Evolutionary conservation across 2,113 vertebrate species (phyloP), one percentile per base, ranked within the genome.

Genomic region (Lutjanus erythropterus): DNA sequence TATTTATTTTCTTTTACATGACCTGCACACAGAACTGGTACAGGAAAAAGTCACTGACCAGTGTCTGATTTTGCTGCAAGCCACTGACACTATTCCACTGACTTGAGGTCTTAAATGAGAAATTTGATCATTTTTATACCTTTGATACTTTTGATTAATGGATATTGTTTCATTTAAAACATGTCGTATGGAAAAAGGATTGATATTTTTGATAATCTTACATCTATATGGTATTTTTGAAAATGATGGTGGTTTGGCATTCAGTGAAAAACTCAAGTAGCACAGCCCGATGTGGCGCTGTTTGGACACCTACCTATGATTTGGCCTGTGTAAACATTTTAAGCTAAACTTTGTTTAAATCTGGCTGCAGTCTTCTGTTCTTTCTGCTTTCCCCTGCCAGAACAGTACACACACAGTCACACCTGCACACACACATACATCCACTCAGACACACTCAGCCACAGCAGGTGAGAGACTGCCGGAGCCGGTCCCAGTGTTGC

Each of bases 391-490:
- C 71, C 56, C 58, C 37, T 47, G 62, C 56, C 77, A 78, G 78
- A 78, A 60, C 37, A 61, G 78, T 80, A 60, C 37, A 61, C 52
- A 52, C 59, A 75, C 76, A 50, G 19, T 29, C 74, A 49, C 87
- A 79, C 81, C 50, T 69, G 49, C 75, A 80, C 58, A 75, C 81
- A 80, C 71, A 83, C 75, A 75, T 46, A 59, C 47, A 72, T 27
- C 52, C 67, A 75, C 65, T 39, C 93, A 85, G 21, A 71, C 71
- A 75, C 83, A 67, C 94, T 81, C 88, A 75, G 87, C 60, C 89
- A 83, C 65, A 84, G 93, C 89, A 91, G 95, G 96, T 91, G 95
- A 92, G 91, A 97, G 96, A 96, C 95, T 81, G 82, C 94, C 91
- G 92, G 95, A 96, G 97, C 96, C 96, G 46, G 37, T 80, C 89